Evolutionary conservation across 2,888 invertebrate species (phyloP).

Genomic region (Spilarctia lutea): DNA sequence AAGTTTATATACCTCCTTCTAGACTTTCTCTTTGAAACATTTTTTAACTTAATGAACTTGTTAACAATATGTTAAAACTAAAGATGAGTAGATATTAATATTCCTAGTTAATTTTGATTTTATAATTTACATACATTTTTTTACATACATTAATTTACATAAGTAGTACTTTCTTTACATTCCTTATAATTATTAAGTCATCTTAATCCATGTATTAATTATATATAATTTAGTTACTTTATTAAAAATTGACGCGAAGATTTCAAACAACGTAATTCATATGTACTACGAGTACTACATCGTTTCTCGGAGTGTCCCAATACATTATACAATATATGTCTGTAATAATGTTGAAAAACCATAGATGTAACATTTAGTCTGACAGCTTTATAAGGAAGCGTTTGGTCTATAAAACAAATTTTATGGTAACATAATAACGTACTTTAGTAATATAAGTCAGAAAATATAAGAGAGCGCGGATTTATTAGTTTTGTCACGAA

Average conservation of each 20-base stretch:
- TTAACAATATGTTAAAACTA: no score
- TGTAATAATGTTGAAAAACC: conserved; percentile 9
- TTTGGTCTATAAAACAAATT: conserved; percentile 40
- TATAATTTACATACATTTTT: no score
- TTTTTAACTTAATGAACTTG: no score
- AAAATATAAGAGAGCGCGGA: conserved; percentile 41
- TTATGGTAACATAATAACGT: conserved; percentile 39
- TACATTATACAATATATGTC: not conserved
- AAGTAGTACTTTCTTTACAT: no score
- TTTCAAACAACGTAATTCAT: not conserved
- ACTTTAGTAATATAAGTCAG: conserved; percentile 39
- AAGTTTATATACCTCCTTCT: no score
- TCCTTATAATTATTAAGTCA: no score
- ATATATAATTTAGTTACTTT: no score
- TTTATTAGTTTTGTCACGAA: conserved; percentile 61
- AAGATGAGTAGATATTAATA: no score
- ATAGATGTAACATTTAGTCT: conserved; percentile 22
- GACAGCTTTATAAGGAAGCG: conserved; percentile 32
- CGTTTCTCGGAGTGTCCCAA: not conserved
- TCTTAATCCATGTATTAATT: no score
- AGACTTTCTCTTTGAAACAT: no score
- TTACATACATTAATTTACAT: no score
- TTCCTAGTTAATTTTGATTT: no score
- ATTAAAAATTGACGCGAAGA: not conserved
- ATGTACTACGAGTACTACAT: not conserved